Conservation (phyloP, 2,888 invertebrate genomes). For the Syrista parreyssii region DNA sequence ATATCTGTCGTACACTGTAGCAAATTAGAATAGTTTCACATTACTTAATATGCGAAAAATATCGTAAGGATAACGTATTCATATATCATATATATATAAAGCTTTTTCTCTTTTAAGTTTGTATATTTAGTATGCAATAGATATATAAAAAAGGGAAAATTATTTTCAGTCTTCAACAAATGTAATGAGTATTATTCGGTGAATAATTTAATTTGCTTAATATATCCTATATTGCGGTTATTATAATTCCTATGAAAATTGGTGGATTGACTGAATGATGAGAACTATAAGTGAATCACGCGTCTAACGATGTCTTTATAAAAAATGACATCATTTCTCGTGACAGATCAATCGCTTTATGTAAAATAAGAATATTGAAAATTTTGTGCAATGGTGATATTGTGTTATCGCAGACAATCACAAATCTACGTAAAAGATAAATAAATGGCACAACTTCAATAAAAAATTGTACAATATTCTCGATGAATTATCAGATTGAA, state of each 20-base stretch:
- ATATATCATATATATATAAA: neutral
- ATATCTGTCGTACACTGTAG: neutral
- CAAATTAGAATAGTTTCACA: neutral
- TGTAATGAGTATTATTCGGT: neutral
- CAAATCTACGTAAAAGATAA: conserved; percentile 24
- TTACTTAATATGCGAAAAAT: neutral
- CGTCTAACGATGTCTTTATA: neutral
- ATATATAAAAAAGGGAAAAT: neutral
- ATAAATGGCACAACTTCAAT: conserved; percentile 9
- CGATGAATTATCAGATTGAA: neutral
- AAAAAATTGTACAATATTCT: neutral
- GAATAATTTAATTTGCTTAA: neutral
- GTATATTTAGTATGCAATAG: neutral
- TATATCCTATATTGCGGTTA: neutral
- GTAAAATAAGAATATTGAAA: neutral
- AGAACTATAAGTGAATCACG: neutral
- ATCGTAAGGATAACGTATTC: too few species aligned
- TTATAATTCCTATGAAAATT: neutral
- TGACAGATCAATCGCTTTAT: neutral
- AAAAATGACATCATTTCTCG: neutral
- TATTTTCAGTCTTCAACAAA: neutral
- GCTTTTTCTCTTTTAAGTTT: neutral
- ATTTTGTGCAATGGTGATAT: neutral
- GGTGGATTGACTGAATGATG: neutral
- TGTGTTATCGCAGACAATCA: conserved; percentile 28